Conservation (phyloP, 2,888 invertebrate species). For the Parelbella ahira region DNA sequence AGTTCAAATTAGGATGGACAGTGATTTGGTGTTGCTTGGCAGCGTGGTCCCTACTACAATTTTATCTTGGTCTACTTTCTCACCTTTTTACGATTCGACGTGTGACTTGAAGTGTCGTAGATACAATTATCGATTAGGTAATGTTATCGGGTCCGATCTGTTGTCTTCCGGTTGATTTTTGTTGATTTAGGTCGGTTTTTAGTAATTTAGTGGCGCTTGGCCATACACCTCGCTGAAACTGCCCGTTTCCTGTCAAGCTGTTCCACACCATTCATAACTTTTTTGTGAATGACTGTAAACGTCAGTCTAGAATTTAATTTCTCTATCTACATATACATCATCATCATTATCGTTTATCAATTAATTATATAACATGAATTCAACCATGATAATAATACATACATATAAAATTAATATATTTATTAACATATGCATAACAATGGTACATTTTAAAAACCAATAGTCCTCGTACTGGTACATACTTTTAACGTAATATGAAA, state of each 20-base stretch:
- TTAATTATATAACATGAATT: no score
- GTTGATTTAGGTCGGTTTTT: constrained; percentile 68
- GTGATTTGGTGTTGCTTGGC: neutral
- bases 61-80: constrained; percentile 77
- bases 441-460: no score
- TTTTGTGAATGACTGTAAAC: constrained; percentile 12
- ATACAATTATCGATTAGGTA: constrained; percentile 80
- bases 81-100: constrained; percentile 77
- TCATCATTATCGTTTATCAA: no score
- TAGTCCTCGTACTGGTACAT: no score
- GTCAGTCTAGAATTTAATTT: no score
- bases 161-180: constrained; percentile 76
- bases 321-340: no score
- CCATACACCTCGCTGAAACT: constrained; percentile 31
- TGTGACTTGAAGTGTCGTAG: constrained; percentile 76
- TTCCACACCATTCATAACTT: constrained; percentile 4
- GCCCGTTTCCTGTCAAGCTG: constrained; percentile 49
- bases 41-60: constrained; percentile 47
- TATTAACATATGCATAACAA: no score
- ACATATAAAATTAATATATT: no score
- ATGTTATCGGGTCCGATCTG: constrained; percentile 74
- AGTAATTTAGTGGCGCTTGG: constrained; percentile 56
- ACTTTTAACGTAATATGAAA: constrained; percentile 5
- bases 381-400: no score
- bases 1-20: constrained; percentile 25